Conservation (phyloP, 2,888 invertebrate species). For the Philaethria dido region DNA sequence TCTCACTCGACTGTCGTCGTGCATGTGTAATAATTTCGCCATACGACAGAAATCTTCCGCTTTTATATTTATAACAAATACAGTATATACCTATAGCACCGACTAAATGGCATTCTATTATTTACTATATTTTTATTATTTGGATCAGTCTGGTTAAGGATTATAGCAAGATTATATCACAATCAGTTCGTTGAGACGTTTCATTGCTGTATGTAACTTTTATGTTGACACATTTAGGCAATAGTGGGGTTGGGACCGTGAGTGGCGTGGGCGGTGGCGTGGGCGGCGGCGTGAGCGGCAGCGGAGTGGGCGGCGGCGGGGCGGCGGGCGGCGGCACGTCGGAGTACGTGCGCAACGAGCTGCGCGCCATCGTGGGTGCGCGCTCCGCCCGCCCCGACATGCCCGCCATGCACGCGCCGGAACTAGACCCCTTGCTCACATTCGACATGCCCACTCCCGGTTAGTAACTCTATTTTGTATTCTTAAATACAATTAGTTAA, state of each 20-base stretch:
- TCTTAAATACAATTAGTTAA: background rate
- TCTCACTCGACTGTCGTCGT: constrained; percentile 38
- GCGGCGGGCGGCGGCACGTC: constrained; percentile 85
- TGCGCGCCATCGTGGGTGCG: constrained; percentile 94
- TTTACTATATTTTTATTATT: constrained; percentile 33
- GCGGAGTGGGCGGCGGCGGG: constrained; percentile 45
- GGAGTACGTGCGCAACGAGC: constrained; percentile 95
- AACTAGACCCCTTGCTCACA: constrained; percentile 88
- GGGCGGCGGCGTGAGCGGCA: constrained; percentile 57
- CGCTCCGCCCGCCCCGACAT: constrained; percentile 85
- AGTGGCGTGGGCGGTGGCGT: constrained; percentile 25
- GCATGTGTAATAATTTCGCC: constrained; percentile 43
- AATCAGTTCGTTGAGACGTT: background rate
- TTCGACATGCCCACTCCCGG: constrained; percentile 88
- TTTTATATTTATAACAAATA: constrained; percentile 36
- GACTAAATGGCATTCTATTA: constrained; percentile 20
- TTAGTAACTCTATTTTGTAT: constrained; percentile 48
- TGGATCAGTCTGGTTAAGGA: constrained; percentile 43
- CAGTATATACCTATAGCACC: constrained; percentile 33
- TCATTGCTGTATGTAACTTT: background rate
- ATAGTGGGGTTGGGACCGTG: constrained; percentile 42
- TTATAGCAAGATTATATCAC: background rate
- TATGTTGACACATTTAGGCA: background rate
- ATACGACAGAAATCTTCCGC: constrained; percentile 40
- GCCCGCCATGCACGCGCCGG: constrained; percentile 83